These are phyloP conservation scores for Tigriopus californicus DNA, from an alignment of 2,888 invertebrate genomes.

Conservation along the genomic window DNA sequence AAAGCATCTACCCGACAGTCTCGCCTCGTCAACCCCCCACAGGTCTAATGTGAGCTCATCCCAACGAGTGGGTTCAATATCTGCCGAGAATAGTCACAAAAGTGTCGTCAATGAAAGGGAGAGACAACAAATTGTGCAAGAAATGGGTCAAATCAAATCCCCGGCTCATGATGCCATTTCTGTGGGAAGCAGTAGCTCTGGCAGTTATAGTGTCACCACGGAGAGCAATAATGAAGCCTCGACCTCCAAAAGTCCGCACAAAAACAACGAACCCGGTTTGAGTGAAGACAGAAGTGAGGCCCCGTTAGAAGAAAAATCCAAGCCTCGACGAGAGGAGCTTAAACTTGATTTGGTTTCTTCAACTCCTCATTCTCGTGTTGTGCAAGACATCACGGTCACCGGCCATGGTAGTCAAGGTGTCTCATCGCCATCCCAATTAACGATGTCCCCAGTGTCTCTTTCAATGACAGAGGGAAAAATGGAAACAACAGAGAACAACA, in stretches of 20 bases:
- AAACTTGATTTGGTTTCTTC: neutral
- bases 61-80: too few species aligned
- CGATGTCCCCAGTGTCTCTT: too few species aligned
- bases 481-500: slow-evolving; percentile 1
- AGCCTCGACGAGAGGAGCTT: neutral
- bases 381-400: too few species aligned
- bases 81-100: neutral
- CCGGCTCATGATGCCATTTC: neutral
- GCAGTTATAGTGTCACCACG: neutral
- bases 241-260: neutral
- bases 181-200: neutral
- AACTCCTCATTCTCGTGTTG: too few species aligned
- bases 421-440: too few species aligned
- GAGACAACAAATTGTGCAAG: neutral
- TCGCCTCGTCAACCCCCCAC: neutral
- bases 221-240: neutral
- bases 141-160: neutral
- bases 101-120: neutral
- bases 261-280: neutral
- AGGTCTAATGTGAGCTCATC: neutral
- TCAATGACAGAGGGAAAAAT: too few species aligned
- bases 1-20: neutral
- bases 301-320: neutral
- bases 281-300: neutral
- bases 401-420: too few species aligned